Conservation (phyloP, 2,888 invertebrate species). For the Meteorus cinctellus region DNA sequence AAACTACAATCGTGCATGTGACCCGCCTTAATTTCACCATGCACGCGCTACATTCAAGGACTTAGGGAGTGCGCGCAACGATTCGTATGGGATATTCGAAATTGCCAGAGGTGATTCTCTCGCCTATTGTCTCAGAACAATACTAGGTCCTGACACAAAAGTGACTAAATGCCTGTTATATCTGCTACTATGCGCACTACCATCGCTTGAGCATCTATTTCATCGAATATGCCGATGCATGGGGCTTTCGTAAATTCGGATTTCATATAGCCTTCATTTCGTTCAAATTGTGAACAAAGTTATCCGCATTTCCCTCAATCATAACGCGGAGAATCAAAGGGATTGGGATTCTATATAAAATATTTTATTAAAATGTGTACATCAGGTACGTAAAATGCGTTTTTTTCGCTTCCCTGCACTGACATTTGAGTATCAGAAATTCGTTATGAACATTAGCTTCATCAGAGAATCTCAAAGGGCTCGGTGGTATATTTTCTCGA, state of each 20-base stretch:
- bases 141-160: slow-evolving; percentile 65
- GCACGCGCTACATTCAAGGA: slow-evolving; percentile 56
- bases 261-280: background rate
- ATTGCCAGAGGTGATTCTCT: slow-evolving; percentile 65
- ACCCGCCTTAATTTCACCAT: slow-evolving; percentile 62
- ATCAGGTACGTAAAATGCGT: too few relatives aligned
- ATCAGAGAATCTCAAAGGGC: too few relatives aligned
- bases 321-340: too few relatives aligned
- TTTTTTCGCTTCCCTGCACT: too few relatives aligned
- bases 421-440: too few relatives aligned
- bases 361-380: too few relatives aligned
- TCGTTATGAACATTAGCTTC: too few relatives aligned
- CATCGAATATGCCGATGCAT: slow-evolving; percentile 11
- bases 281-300: too few relatives aligned
- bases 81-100: slow-evolving; percentile 63
- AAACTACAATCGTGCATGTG: slow-evolving; percentile 38
- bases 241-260: background rate
- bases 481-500: background rate
- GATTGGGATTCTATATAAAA: too few relatives aligned
- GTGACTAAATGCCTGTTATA: slow-evolving; percentile 71
- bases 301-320: too few relatives aligned
- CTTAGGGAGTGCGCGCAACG: slow-evolving; percentile 39
- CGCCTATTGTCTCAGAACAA: slow-evolving; percentile 70
- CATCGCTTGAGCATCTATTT: slow-evolving; percentile 45
- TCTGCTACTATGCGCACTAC: slow-evolving; percentile 63